Evolutionary conservation across 2,113 vertebrate genomes (phyloP).

Genomic region (Circaetus gallicus): DNA sequence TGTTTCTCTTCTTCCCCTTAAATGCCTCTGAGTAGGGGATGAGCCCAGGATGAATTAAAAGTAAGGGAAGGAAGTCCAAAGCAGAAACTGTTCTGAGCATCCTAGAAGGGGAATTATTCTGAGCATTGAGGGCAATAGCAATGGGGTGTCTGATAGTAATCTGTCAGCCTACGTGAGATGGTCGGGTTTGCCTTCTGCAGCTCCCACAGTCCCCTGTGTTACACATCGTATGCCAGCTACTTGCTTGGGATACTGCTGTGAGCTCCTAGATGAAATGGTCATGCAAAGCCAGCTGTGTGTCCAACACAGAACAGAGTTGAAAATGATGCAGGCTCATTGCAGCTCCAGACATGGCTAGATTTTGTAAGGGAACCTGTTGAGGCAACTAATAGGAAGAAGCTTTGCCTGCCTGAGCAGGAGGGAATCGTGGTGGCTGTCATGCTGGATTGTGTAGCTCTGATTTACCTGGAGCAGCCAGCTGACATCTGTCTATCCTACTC

Average conservation of each 20-base stretch:
- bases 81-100: not conserved
- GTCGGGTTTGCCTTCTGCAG: not conserved
- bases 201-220: rapidly evolving
- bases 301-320: not conserved
- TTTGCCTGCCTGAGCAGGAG: not conserved
- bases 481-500: not conserved
- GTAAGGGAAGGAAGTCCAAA: not conserved
- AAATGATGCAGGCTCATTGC: not conserved
- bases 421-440: not conserved
- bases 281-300: not conserved
- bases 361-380: not conserved
- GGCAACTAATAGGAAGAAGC: not conserved
- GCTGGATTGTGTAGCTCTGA: not conserved
- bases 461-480: not conserved
- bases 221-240: rapidly evolving
- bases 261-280: no score
- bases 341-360: not conserved
- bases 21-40: not conserved
- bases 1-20: not conserved
- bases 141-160: not conserved
- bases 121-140: not conserved
- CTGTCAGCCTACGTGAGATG: not conserved
- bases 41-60: not conserved
- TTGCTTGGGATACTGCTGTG: not conserved
- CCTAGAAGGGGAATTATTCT: not conserved